Evolutionary conservation across 2,888 invertebrate species (phyloP).

Genomic region (Heliconius erato): DNA sequence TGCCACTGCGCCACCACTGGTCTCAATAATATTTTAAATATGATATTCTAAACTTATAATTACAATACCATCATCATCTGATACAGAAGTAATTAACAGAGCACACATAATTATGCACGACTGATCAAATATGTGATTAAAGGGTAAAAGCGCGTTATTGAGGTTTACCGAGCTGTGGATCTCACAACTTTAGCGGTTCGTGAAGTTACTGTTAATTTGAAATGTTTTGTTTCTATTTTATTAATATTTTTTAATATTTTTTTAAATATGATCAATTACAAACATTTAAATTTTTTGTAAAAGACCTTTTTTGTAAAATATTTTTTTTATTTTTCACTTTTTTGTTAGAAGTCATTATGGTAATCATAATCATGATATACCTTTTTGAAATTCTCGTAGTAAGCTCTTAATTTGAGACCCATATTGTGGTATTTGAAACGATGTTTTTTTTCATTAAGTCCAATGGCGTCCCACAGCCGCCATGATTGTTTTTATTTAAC

Average conservation of each 20-base stretch:
- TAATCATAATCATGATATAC: too few relatives aligned
- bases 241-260: neutral
- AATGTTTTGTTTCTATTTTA: neutral
- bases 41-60: neutral
- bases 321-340: too few relatives aligned
- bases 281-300: neutral
- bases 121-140: constrained; percentile 26
- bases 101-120: neutral
- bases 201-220: neutral
- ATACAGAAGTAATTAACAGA: neutral
- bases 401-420: too few relatives aligned
- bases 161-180: constrained; percentile 12
- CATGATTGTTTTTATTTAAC: too few relatives aligned
- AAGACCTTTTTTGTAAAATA: too few relatives aligned
- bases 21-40: too few relatives aligned
- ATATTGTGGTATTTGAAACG: too few relatives aligned
- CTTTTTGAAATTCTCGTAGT: too few relatives aligned
- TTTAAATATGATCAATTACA: neutral
- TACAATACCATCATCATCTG: neutral
- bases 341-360: too few relatives aligned
- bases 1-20: too few relatives aligned
- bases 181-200: constrained; percentile 28
- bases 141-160: constrained; percentile 13
- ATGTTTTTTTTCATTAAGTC: too few relatives aligned
- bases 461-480: too few relatives aligned